Conservation (phyloP, 1,140 invertebrate species). For the Coptotermes formosanus region DNA sequence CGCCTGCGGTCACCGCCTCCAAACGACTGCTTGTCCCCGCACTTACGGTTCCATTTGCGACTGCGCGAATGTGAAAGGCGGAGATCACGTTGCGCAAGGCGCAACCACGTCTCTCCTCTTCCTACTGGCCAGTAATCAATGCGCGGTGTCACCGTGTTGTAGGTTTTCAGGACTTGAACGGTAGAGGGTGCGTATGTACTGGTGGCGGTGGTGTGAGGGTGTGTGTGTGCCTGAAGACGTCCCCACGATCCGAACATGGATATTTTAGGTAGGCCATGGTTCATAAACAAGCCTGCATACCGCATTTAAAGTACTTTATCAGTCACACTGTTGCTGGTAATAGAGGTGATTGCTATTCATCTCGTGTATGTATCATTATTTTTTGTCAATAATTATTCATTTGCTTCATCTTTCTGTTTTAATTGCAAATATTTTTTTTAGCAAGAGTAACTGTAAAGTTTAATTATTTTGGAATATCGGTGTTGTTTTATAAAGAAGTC, state of each 20-base stretch:
- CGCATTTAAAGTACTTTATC: not conserved
- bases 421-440: too few species aligned
- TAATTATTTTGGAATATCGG: too few species aligned
- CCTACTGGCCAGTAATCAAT: not conserved
- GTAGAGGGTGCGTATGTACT: slow-evolving; percentile 8
- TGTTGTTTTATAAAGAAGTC: too few species aligned
- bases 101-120: not conserved
- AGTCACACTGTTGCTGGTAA: not conserved
- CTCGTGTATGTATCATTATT: too few species aligned
- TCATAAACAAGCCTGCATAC: not conserved
- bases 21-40: not conserved
- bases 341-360: not conserved
- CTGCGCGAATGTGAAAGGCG: not conserved
- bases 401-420: too few species aligned
- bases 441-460: too few species aligned
- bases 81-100: not conserved
- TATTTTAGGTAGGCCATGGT: slow-evolving; percentile 4
- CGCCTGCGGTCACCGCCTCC: not conserved
- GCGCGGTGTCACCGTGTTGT: not conserved
- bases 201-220: not conserved
- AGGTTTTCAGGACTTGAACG: slow-evolving; percentile 10
- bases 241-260: slow-evolving; percentile 7
- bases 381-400: too few species aligned
- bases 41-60: not conserved
- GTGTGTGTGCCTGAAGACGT: slow-evolving; percentile 12